Base-by-base conservation (phyloP, 2,888 invertebrate species). In the Eumacrocentrus americanus region DNA sequence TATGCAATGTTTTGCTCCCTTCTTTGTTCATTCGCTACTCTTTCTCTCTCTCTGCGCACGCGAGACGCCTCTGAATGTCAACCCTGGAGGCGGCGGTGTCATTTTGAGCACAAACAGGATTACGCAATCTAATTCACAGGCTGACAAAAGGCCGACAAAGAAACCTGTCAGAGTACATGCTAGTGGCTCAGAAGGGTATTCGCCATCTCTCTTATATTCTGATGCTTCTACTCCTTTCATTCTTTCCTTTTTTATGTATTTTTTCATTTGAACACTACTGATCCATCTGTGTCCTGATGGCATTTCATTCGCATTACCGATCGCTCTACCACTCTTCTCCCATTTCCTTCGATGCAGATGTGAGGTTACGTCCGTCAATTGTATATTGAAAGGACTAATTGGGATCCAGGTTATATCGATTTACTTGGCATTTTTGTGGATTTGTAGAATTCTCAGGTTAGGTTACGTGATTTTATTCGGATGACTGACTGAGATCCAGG, bases 101-200 rank as follows among this genome's bases (percentile, higher is more conserved):
- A 76, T 78, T 78, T 77, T 76, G 72, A 74, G 72, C 77, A 76
- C 79, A 79, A 79, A 80, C 77, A 76, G 76, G 76, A 80, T 79
- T 79, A 77, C 76, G 73, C 77, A 74, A 80, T 80, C 76, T 77
- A 78, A 79, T 80, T 77, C 77, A 72, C 70, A 52, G 70, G 57
- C 71, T 72, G 74, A 80, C 79, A 79, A 80, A 77, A 76, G 76
- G 65, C 69, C 67, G 23, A 51, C 51, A 37, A 37, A 51, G 37
- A 20, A 51, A 20, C 35, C 20, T 12, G 20, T 37, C 51, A 37
- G 51, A 46, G 25, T n/a, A n/a, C n/a, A n/a, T n/a, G n/a, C n/a
- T n/a, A n/a, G n/a, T n/a, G n/a, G n/a, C 25, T 29, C 25, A 23
- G 11, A n/a, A 46, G 16, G 14, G 48, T 25, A 34, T 29, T 48